A percentile compares a stretch with the other conserved stretches of the same genome.
These are phyloP conservation scores for Steatornis caripensis DNA, from an alignment of 2,113 vertebrate genomes.

Conservation along the genomic window DNA sequence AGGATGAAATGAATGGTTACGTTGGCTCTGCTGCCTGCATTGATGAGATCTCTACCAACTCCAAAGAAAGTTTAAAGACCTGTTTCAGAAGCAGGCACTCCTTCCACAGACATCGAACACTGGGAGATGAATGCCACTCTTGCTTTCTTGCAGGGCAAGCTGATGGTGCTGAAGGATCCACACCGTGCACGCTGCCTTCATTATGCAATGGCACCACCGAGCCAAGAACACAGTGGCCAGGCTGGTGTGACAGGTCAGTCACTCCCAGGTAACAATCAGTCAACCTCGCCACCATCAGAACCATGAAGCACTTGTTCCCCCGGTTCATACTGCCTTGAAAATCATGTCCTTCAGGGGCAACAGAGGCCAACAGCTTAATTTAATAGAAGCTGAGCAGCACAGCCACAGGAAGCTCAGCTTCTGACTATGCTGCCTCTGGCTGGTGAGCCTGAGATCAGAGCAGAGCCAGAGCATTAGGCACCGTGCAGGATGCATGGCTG, in stretches of 20 bases:
- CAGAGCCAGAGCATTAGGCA: background rate
- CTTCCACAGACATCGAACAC: accelerated
- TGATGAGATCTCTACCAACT: background rate
- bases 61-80: background rate
- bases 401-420: background rate
- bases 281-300: no score
- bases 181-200: background rate
- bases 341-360: background rate
- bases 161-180: background rate
- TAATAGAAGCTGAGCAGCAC: background rate
- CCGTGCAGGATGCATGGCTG: background rate
- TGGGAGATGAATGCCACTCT: background rate
- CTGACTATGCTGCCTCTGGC: background rate
- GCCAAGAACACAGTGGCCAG: background rate
- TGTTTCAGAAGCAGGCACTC: background rate
- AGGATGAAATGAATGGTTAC: background rate
- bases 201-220: background rate
- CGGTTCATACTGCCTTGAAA: no score
- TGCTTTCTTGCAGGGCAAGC: background rate
- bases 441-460: background rate
- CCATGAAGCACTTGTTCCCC: no score
- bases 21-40: background rate
- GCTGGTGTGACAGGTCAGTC: background rate
- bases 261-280: no score
- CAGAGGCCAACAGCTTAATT: background rate